Percentiles rank a stretch among this genome's conserved stretches.
Conservation (phyloP, 1,140 invertebrate species). For the Panagrolaimus sp. region DNA sequence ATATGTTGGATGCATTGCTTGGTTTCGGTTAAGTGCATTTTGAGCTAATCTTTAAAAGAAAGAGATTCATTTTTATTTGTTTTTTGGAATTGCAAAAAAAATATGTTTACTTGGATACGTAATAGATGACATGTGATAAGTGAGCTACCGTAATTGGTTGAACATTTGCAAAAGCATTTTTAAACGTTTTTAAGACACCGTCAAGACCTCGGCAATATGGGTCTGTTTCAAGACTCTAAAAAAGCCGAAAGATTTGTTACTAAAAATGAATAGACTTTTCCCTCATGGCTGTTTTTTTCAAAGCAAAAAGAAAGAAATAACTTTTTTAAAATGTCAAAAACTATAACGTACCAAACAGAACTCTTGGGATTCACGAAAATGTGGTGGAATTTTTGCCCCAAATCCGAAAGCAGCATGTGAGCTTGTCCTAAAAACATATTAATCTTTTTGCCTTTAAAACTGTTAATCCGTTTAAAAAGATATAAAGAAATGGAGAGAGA, state of each 20-base stretch:
- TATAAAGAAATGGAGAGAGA: no score
- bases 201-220: slow-evolving; percentile 49
- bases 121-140: slow-evolving; percentile 54
- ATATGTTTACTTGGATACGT: slow-evolving; percentile 47
- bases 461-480: no score
- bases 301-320: no score
- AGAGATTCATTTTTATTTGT: no score
- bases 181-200: slow-evolving; percentile 46
- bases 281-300: no score
- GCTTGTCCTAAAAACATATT: slow-evolving; percentile 34
- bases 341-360: slow-evolving; percentile 46
- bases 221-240: slow-evolving; percentile 45
- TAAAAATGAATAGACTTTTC: no score
- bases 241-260: background rate
- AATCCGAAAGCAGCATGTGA: slow-evolving; percentile 52
- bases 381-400: slow-evolving; percentile 52
- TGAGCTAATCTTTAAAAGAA: slow-evolving; percentile 41
- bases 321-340: background rate
- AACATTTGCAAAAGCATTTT: slow-evolving; percentile 43
- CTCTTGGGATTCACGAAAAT: slow-evolving; percentile 52
- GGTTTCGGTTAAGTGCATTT: slow-evolving; percentile 41
- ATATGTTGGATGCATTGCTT: slow-evolving; percentile 25
- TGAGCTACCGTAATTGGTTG: slow-evolving; percentile 52
- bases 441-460: no score
- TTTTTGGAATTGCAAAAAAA: no score